phyloP scores from a whole-genome alignment of 1,140 invertebrate genomes.

The Hesperophylax magnus region DNA sequence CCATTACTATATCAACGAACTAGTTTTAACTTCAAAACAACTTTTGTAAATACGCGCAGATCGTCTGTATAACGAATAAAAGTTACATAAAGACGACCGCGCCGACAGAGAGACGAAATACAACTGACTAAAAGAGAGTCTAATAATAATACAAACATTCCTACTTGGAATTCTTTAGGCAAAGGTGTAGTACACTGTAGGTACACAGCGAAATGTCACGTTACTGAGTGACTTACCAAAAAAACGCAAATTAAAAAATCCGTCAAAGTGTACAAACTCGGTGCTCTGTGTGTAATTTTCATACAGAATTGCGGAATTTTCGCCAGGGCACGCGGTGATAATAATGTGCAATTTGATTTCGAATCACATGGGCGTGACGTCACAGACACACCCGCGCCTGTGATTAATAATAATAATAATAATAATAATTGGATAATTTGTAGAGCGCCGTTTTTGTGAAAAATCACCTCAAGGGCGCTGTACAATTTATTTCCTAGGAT shows the following conservation, averaged over 20 bases:
- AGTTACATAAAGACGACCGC: background rate
- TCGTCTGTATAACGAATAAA: background rate
- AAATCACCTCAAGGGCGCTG: no score
- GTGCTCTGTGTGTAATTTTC: background rate
- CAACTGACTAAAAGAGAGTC: background rate
- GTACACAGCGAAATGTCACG: background rate
- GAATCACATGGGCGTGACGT: background rate
- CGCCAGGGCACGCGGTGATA: background rate
- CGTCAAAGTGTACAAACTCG: background rate
- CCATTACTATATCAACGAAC: background rate
- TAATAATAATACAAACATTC: background rate
- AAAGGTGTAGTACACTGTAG: background rate
- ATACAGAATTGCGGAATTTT: background rate
- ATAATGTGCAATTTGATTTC: background rate
- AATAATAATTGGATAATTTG: no score
- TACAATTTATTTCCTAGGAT: no score
- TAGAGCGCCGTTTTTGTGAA: no score
- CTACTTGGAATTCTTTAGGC: background rate
- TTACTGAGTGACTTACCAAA: background rate
- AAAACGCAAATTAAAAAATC: background rate
- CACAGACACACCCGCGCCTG: conserved; percentile 12
- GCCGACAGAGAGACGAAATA: background rate
- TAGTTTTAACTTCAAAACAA: background rate
- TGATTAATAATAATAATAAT: no score
- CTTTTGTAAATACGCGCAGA: background rate